Conservation (phyloP, 2,113 vertebrate genomes). For the Sciurus niger region DNA sequence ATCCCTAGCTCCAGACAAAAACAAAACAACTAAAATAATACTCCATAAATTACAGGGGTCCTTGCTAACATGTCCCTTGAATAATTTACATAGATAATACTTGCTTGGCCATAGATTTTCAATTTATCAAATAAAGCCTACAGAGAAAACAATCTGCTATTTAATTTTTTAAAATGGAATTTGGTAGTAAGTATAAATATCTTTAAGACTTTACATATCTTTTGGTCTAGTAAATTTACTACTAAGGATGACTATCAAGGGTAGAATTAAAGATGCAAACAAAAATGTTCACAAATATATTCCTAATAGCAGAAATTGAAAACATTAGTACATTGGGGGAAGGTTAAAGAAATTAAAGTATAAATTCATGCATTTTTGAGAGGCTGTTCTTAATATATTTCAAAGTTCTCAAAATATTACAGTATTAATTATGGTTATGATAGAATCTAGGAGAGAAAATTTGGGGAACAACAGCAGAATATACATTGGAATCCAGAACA, state of each 20-base stretch:
- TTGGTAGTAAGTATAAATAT: not conserved
- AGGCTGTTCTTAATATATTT: not conserved
- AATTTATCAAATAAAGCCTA: not conserved
- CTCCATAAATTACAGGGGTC: not conserved
- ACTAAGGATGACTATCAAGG: not conserved
- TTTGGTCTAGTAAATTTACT: not conserved
- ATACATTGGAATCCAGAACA: not conserved
- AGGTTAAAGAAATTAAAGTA: not conserved
- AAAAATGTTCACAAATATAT: not conserved
- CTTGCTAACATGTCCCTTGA: not conserved
- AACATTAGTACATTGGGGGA: not conserved
- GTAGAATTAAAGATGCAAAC: not conserved
- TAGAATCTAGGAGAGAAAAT: not conserved
- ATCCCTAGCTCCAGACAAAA: no score
- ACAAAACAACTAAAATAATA: not conserved
- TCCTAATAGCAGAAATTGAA: not conserved
- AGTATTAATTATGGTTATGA: not conserved
- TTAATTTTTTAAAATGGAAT: not conserved
- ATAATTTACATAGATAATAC: not conserved
- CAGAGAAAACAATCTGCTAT: not conserved
- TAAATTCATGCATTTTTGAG: not conserved
- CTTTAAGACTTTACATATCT: not conserved
- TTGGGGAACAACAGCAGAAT: not conserved
- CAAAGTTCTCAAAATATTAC: not conserved
- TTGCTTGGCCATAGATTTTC: not conserved